A percentile compares a stretch with the other conserved stretches of the same genome.
These are phyloP conservation scores for Nycteola revayana DNA, from an alignment of 2,888 invertebrate genomes.

Conservation along the genomic window DNA sequence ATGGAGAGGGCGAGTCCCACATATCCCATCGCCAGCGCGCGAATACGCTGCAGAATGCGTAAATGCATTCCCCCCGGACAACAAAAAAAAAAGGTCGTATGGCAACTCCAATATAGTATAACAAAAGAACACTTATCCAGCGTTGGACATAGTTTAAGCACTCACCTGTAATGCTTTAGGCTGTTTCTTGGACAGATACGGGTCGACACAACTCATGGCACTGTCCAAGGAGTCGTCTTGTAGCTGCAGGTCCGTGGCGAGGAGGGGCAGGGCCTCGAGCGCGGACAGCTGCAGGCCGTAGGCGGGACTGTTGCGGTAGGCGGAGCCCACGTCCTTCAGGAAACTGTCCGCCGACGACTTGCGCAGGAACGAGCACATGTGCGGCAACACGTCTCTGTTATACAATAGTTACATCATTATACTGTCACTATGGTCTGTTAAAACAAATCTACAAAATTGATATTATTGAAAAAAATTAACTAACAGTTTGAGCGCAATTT, in stretches of 20 bases:
- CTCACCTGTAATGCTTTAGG: conserved; percentile 84
- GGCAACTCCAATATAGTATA: too few species aligned
- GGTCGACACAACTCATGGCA: conserved; percentile 62
- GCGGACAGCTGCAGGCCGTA: conserved; percentile 80
- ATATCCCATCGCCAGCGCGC: too few species aligned
- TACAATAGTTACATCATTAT: neutral
- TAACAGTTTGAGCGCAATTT: too few species aligned
- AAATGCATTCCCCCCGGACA: too few species aligned
- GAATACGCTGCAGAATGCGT: too few species aligned
- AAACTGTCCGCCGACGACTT: conserved; percentile 80
- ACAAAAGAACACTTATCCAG: too few species aligned
- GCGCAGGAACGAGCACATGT: conserved; percentile 78
- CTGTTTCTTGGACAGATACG: conserved; percentile 83
- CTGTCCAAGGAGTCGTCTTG: conserved; percentile 59
- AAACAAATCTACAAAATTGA: too few species aligned
- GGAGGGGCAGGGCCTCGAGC: conserved; percentile 67
- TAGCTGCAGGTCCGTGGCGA: conserved; percentile 71
- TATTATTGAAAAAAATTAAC: too few species aligned
- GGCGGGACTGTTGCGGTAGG: conserved; percentile 73
- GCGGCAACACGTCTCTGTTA: conserved; percentile 85
- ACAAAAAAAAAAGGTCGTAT: too few species aligned
- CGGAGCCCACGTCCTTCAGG: conserved; percentile 78
- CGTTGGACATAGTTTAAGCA: too few species aligned
- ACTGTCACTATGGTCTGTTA: too few species aligned
- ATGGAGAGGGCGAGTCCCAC: too few species aligned